Conservation (phyloP, 2,113 vertebrate genomes). For the Notiomystis cincta region DNA sequence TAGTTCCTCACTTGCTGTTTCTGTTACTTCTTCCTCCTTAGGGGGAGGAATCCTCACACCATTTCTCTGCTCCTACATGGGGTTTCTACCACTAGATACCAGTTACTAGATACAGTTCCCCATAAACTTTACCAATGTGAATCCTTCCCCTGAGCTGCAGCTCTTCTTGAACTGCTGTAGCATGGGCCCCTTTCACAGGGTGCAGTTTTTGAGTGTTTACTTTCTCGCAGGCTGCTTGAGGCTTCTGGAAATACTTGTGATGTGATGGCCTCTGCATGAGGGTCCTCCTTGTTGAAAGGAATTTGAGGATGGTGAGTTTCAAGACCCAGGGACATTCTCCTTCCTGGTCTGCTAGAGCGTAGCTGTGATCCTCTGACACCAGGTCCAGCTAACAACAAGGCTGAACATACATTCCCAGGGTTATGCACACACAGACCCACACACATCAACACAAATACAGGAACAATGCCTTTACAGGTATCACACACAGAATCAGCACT, state of each 20-base stretch:
- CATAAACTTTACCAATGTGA: background rate
- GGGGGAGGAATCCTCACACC: background rate
- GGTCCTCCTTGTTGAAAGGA: background rate
- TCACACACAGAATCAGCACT: background rate
- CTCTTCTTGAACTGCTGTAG: background rate
- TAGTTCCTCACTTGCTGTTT: background rate
- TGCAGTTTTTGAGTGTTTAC: background rate
- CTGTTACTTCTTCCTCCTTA: background rate
- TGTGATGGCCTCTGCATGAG: fast-evolving
- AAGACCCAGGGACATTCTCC: background rate
- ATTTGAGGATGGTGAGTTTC: background rate
- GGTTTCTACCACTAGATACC: background rate
- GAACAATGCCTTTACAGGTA: background rate
- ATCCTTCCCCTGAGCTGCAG: background rate
- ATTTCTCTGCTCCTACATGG: background rate
- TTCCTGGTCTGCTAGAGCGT: background rate
- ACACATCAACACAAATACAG: background rate
- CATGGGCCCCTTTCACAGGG: background rate
- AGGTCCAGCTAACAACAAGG: background rate
- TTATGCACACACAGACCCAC: no score
- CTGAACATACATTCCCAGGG: background rate
- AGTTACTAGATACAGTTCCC: background rate
- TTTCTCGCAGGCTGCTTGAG: background rate
- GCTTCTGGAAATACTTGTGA: background rate
- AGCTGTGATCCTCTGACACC: background rate